A percentile compares a stretch with the other conserved stretches of the same genome.
Evolutionary conservation across 35 echinoderm and acorn worm species (phyloP).

Genomic region (Chiridota heheva): DNA sequence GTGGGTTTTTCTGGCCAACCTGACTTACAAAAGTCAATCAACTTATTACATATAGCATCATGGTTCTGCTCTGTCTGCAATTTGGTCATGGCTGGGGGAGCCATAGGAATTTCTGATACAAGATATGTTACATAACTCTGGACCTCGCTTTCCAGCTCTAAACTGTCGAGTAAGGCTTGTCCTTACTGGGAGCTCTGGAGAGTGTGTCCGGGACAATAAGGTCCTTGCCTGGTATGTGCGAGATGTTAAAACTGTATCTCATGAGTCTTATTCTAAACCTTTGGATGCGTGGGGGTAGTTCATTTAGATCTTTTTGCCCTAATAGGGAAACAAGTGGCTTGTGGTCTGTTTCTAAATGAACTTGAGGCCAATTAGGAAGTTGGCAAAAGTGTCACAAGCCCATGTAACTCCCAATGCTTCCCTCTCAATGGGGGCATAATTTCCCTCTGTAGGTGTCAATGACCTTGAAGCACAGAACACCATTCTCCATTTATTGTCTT

Average conservation of each 20-base stretch:
- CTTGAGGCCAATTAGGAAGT: slow-evolving; percentile 35
- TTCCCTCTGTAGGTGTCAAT: slow-evolving; percentile 40
- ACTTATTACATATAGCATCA: slow-evolving; percentile 1
- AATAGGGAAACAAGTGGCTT: slow-evolving; percentile 32
- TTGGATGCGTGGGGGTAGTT: slow-evolving; percentile 33
- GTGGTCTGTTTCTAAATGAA: slow-evolving; percentile 54
- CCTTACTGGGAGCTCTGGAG: neutral
- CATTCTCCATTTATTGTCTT: slow-evolving; percentile 31
- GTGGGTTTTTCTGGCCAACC: slow-evolving; percentile 14
- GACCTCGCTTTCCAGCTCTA: neutral
- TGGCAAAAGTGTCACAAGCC: slow-evolving; percentile 47
- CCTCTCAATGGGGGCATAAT: slow-evolving; percentile 70
- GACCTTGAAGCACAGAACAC: slow-evolving; percentile 60
- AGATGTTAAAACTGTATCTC: slow-evolving; percentile 23
- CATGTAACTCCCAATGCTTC: slow-evolving; percentile 9
- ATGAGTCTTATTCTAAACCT: slow-evolving; percentile 52
- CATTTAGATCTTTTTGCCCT: slow-evolving; percentile 21
- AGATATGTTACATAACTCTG: neutral
- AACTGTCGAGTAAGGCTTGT: too few relatives aligned
- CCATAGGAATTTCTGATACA: neutral
- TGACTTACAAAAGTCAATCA: neutral
- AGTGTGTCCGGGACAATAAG: slow-evolving; percentile 3
- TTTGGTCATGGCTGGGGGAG: neutral
- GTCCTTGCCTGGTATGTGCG: slow-evolving; percentile 18
- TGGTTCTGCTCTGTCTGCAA: neutral